A percentile compares a stretch with the other conserved stretches of the same genome.
These are phyloP conservation scores for Microplitis demolitor DNA, from an alignment of 1,140 invertebrate genomes.

Conservation along the genomic window DNA sequence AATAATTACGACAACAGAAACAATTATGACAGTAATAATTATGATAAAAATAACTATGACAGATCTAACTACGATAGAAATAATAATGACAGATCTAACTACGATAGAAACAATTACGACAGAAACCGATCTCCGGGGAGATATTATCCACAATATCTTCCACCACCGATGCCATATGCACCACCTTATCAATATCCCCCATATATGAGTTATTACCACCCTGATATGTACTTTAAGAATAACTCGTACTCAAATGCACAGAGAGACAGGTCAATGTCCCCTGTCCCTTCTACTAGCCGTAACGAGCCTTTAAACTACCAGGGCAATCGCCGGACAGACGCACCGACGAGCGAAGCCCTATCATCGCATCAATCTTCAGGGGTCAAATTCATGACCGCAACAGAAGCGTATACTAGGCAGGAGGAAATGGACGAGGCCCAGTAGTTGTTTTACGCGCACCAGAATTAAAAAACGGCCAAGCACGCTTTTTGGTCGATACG, in stretches of 20 bases:
- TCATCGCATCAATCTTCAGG: background rate
- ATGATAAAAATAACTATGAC: background rate
- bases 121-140: no score
- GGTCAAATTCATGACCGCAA: background rate
- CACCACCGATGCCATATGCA: no score
- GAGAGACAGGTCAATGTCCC: background rate
- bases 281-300: background rate
- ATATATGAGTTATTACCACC: background rate
- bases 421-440: background rate
- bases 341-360: background rate
- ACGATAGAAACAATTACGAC: no score
- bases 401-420: background rate
- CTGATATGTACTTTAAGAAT: no score
- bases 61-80: background rate
- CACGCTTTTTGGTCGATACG: background rate
- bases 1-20: no score
- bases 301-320: background rate
- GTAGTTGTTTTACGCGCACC: background rate
- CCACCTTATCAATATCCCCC: background rate
- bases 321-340: background rate
- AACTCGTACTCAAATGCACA: background rate
- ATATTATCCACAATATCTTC: no score
- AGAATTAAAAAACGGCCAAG: background rate
- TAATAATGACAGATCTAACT: background rate
- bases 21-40: background rate